Conservation (phyloP, 2,797 vertebrate species). For the Alauda arvensis region DNA sequence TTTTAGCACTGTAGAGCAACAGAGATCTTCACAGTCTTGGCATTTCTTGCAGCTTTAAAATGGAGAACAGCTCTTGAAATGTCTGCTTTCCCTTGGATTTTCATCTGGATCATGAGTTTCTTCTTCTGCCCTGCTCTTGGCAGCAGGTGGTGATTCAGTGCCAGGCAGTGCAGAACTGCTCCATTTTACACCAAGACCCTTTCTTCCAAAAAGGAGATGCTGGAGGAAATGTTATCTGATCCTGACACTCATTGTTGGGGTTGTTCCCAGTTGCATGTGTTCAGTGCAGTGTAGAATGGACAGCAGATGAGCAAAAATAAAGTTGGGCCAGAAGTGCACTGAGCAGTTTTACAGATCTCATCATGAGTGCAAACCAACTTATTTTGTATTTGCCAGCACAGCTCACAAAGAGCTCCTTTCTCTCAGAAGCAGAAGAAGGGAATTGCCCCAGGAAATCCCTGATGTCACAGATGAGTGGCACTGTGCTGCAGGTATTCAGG, state of each 20-base stretch:
- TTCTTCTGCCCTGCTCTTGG: neutral
- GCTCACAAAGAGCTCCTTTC: neutral
- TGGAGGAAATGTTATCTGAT: neutral
- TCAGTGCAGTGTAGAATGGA: neutral
- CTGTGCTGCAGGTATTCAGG: neutral
- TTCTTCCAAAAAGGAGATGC: neutral
- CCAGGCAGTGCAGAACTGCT: neutral
- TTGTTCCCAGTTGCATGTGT: neutral
- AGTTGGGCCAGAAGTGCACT: neutral
- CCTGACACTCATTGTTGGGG: neutral
- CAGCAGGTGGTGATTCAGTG: neutral
- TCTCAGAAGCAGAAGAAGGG: neutral
- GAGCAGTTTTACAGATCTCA: neutral
- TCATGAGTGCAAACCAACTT: neutral
- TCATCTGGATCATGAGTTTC: neutral
- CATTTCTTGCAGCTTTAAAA: conserved; percentile 38
- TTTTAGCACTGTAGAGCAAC: conserved; percentile 22
- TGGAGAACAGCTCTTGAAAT: conserved; percentile 37
- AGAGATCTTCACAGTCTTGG: conserved; percentile 28
- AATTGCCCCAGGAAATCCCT: neutral
- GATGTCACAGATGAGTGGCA: neutral
- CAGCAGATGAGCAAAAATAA: neutral
- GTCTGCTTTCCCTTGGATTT: neutral
- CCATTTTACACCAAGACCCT: neutral
- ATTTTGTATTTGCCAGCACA: neutral